These are phyloP conservation scores for Lepisosteus oculatus DNA, from an alignment of 2,113 vertebrate genomes.

Conservation along the genomic window DNA sequence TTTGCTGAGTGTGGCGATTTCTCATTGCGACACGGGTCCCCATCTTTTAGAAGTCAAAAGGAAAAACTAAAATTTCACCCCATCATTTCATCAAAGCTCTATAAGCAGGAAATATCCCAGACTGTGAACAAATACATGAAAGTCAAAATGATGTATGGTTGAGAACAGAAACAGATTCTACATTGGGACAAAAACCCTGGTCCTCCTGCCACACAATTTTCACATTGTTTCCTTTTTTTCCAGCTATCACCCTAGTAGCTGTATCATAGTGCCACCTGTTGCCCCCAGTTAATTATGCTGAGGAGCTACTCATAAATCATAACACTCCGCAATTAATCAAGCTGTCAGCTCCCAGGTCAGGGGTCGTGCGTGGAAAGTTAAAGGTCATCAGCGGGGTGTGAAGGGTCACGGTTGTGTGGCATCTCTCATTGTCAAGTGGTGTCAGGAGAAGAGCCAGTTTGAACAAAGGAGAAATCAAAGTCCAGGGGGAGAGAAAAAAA, in stretches of 20 bases:
- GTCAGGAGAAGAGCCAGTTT: conserved; percentile 78
- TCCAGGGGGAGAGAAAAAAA: conserved; percentile 68
- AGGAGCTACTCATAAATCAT: conserved; percentile 99
- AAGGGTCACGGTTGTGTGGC: conserved; percentile 85
- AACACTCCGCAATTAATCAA: conserved; percentile 99
- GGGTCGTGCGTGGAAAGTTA: conserved; percentile 86
- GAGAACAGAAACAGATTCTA: conserved; percentile 52
- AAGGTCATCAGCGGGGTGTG: conserved; percentile 86
- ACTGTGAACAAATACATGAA: conserved; percentile 55
- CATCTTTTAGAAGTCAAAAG: conserved; percentile 25
- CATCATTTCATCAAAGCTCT: conserved; percentile 32
- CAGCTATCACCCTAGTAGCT: conserved; percentile 82
- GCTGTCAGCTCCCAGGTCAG: conserved; percentile 91
- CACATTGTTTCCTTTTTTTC: conserved; percentile 60
- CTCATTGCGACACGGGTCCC: not conserved
- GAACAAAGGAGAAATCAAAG: conserved; percentile 90
- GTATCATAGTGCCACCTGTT: conserved; percentile 95
- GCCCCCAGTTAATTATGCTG: conserved; percentile 92
- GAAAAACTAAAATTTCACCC: conserved; percentile 16
- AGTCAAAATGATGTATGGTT: conserved; percentile 75
- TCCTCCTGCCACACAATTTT: conserved; percentile 48
- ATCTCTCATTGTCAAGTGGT: conserved; percentile 92
- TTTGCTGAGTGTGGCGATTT: not conserved
- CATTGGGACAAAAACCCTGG: conserved; percentile 58
- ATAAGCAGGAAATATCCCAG: conserved; percentile 41